Conservation (phyloP, 2,888 invertebrate genomes). For the Aromia moschata region DNA sequence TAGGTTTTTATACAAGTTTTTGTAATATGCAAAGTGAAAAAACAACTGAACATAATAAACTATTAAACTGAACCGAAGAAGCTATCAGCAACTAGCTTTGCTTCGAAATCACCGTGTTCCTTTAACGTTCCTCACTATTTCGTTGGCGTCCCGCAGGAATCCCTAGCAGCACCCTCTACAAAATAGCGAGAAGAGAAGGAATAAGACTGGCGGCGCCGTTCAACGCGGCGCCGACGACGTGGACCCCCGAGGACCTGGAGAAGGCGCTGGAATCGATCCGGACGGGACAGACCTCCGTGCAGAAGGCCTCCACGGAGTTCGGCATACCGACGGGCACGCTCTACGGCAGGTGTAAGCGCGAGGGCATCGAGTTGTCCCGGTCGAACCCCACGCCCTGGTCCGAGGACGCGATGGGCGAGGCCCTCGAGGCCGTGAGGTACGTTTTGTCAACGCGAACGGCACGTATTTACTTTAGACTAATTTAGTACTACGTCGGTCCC, state of each 20-base stretch:
- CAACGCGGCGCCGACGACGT: slow-evolving; percentile 88
- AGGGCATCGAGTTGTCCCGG: slow-evolving; percentile 88
- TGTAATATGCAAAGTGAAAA: no score
- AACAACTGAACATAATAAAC: no score
- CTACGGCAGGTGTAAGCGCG: slow-evolving; percentile 88
- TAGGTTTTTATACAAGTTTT: no score
- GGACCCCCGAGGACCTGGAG: slow-evolving; percentile 86
- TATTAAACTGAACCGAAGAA: no score
- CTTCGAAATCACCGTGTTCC: no score
- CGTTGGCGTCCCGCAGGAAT: no score
- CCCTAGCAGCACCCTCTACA: slow-evolving; percentile 90
- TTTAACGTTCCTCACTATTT: no score
- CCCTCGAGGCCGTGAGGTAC: slow-evolving; percentile 87
- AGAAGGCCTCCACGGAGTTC: slow-evolving; percentile 85
- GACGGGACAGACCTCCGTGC: slow-evolving; percentile 82
- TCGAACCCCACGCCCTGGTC: slow-evolving; percentile 94
- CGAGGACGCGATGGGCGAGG: slow-evolving; percentile 92
- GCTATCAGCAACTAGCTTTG: no score
- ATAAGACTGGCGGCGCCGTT: slow-evolving; percentile 89
- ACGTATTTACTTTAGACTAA: no score
- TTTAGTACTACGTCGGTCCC: no score
- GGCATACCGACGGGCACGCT: slow-evolving; percentile 90
- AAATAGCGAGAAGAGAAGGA: slow-evolving; percentile 89
- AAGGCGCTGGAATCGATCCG: slow-evolving; percentile 85
- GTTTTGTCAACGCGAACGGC: no score